Evolutionary conservation across 2,797 vertebrate genomes (phyloP).

Genomic region (Carapus acus): DNA sequence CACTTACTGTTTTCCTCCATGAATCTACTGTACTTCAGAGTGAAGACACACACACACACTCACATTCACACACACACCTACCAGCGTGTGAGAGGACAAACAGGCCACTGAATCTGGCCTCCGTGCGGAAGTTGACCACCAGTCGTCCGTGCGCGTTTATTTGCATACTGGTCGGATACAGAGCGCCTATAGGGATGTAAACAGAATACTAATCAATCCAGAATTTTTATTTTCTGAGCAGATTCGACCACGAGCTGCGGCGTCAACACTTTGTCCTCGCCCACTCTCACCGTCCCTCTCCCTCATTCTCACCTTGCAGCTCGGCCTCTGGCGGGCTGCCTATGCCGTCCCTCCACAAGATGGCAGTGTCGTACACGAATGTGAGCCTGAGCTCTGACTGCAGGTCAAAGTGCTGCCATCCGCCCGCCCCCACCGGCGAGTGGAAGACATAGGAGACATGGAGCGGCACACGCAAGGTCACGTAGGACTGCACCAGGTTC

Average conservation of each 20-base stretch:
- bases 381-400: constrained; percentile 91
- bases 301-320: constrained; percentile 76
- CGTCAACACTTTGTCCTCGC: background rate
- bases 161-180: constrained; percentile 95
- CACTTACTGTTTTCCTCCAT: no score
- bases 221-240: background rate
- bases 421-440: constrained; percentile 85
- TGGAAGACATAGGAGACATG: constrained; percentile 95
- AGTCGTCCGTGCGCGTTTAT: constrained; percentile 86
- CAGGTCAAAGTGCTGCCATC: constrained; percentile 96
- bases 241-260: no score
- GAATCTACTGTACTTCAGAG: no score
- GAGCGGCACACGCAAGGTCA: constrained; percentile 89
- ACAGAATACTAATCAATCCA: background rate
- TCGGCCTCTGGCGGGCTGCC: constrained; percentile 90
- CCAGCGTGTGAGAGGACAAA: constrained; percentile 82
- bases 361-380: constrained; percentile 98
- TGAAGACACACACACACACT: no score
- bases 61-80: constrained; percentile 42
- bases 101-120: constrained; percentile 87
- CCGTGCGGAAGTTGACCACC: constrained; percentile 92
- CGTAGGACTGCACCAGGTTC: constrained; percentile 93
- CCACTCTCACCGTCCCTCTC: background rate
- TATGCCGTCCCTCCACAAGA: constrained; percentile 92
- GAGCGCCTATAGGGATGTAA: no score